Evolutionary conservation across 2,113 vertebrate species (phyloP), one percentile per base, ranked within the genome.

Genomic region (Herpetotheres cachinnans): DNA sequence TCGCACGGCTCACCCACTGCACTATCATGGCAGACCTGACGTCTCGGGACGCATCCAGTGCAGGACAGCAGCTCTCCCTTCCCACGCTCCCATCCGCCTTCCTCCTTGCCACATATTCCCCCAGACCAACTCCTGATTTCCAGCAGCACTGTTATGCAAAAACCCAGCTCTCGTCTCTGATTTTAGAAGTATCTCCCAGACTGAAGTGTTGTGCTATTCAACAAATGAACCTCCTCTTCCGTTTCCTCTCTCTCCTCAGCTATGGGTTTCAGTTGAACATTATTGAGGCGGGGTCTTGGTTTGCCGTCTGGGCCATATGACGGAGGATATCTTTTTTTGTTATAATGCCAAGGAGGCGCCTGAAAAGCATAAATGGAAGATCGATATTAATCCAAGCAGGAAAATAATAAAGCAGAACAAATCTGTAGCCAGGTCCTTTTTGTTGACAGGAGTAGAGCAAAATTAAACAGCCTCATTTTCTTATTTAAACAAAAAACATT

Each of bases 241-340:
- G 94, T 95, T 83, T 98, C 97, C 95, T 98, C 98, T 97, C 98
- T 98, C 95, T 98, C 97, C 94, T 98, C 98, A 96, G 98, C 98
- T 96, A 98, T 97, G 74, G 97, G 96, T 77, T 98, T 99, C 98
- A 99, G 98, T 99, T 99, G 99, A 99, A 99, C 99, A 99, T 99
- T 98, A 99, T 99, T 98, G 99, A 99, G 97, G 99, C 99, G 97
- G 99, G 99, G 96, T 99, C 99, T 98, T 99, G 99, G 98, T 99
- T 99, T 98, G 99, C 99, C 99, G 99, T 99, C 98, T 99, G 99
- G 98, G 99, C 99, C 99, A 99, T 99, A 98, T 99, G 99, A 98
- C 99, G 99, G 62, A 99, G 99, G 98, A 99, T 99, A 98, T 99
- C 99, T 99, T 99, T 99, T 99, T 99, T 99, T 99, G 99, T 99